Base-by-base conservation (phyloP, 2,797 vertebrate genomes). In the Lagodon rhomboides region DNA sequence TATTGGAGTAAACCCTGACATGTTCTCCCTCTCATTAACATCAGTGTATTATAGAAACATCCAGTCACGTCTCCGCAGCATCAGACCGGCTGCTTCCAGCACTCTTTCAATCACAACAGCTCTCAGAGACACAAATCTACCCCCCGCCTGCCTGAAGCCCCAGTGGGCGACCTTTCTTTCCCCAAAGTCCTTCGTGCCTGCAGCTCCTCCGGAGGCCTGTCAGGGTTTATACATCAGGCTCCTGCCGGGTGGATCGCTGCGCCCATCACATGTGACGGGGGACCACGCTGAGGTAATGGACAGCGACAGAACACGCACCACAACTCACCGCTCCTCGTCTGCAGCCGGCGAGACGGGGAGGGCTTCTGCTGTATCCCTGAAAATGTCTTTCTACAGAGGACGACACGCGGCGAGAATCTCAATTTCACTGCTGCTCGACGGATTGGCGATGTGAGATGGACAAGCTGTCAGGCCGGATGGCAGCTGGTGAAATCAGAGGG, bases 181-280 rank as follows among this genome's bases (percentile, higher is more conserved):
- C 71, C 71, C 70, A 44, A 3, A 84, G 74, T 76, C 68, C 79
- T 85, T 81, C 75, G 79, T 54, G 58, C 72, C 38, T 30, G 64
- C 61, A 27, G 72, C 71, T 83, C 59, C 65, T 73, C 72, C 20
- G 1, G 63, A 78, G 77, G 55, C 73, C 75, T 84, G 85, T 85
- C 85, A 82, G 72, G 50, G 59, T 73, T 83, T 3, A 79, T 80
- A 66, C 84, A 80, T 86, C 84, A 86, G 47, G n/a, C 51, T 10
- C 60, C 76, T 54, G 73, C 73, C 2, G 77, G 4, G 47, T 27
- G 70, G 71, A 23, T 23, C 2, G 53, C 75, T 67, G 78, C 3
- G 38, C 75, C 60, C 73, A 15, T 84, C 84, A 63, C 72, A 49
- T 61, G 60, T 73, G 73, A 75, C 80, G 49, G 73, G 62, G 54